Evolutionary conservation across 1,140 invertebrate species (phyloP).

Genomic region (Drosophila tani): DNA sequence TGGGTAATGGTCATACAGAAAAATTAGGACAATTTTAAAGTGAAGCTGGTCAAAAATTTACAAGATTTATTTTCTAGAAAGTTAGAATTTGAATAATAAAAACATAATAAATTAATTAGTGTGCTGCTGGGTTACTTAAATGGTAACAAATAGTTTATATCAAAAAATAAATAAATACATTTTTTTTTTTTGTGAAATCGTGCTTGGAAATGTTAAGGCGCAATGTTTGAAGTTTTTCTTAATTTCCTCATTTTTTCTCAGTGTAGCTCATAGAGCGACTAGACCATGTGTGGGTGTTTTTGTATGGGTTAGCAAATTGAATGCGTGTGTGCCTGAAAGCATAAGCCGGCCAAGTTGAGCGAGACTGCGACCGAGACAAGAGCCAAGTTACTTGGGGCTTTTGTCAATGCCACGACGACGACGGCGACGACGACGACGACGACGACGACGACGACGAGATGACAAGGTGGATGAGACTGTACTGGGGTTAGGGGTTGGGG

Average conservation of each 20-base stretch:
- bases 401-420: constrained; percentile 54
- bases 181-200: not conserved
- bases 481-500: constrained; percentile 3
- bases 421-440: constrained; percentile 13
- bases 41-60: no score
- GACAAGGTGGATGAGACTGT: constrained; percentile 2
- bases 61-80: no score
- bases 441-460: constrained; percentile 4
- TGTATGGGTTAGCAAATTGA: constrained; percentile 68
- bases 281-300: constrained; percentile 25
- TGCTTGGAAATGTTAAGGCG: no score
- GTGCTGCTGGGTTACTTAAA: no score
- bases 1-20: no score
- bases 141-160: no score
- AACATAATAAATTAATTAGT: no score
- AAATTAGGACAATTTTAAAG: no score
- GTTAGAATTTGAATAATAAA: no score
- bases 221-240: no score
- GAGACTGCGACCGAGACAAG: constrained; percentile 47
- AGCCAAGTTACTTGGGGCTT: constrained; percentile 56
- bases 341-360: constrained; percentile 68
- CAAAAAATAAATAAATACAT: no score
- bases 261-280: constrained; percentile 6
- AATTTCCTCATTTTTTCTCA: not conserved
- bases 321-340: constrained; percentile 69